These are phyloP conservation scores for Eilema depressum DNA, from an alignment of 2,888 invertebrate species.

Conservation along the genomic window DNA sequence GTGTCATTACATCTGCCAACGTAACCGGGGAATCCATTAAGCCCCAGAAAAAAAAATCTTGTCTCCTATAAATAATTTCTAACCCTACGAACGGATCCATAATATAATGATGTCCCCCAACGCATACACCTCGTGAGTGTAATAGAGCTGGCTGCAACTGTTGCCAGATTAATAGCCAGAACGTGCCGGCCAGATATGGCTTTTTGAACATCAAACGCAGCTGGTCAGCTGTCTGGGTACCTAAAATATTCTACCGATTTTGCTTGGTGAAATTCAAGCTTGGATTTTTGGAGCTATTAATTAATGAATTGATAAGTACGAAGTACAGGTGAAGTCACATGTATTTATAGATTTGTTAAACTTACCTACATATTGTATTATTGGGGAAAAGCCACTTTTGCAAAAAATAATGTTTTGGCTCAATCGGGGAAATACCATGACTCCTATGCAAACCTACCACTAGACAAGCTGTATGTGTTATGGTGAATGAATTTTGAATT, in stretches of 20 bases:
- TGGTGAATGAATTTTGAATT: too few species aligned
- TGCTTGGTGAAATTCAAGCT: not conserved
- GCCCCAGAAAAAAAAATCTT: not conserved
- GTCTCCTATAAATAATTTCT: not conserved
- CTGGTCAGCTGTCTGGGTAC: conserved; percentile 22
- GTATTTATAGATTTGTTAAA: too few species aligned
- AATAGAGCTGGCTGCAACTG: conserved; percentile 67
- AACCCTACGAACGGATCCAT: conserved; percentile 15
- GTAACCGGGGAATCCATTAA: too few species aligned
- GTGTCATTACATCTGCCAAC: too few species aligned
- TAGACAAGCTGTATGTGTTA: too few species aligned
- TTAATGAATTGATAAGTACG: not conserved
- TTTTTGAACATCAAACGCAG: conserved; percentile 53
- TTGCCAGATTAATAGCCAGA: conserved; percentile 66
- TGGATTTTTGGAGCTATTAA: not conserved
- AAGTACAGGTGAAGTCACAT: too few species aligned
- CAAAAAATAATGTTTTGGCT: too few species aligned
- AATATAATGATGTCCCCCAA: conserved; percentile 54
- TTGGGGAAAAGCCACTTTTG: too few species aligned
- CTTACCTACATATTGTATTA: too few species aligned
- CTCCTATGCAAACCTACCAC: too few species aligned
- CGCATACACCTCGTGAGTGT: conserved; percentile 50
- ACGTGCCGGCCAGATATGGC: conserved; percentile 59
- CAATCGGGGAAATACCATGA: too few species aligned
- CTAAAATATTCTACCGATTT: conserved; percentile 5